phyloP scores from a whole-genome alignment of 1,140 invertebrate species.

The Drosophila parvula region DNA sequence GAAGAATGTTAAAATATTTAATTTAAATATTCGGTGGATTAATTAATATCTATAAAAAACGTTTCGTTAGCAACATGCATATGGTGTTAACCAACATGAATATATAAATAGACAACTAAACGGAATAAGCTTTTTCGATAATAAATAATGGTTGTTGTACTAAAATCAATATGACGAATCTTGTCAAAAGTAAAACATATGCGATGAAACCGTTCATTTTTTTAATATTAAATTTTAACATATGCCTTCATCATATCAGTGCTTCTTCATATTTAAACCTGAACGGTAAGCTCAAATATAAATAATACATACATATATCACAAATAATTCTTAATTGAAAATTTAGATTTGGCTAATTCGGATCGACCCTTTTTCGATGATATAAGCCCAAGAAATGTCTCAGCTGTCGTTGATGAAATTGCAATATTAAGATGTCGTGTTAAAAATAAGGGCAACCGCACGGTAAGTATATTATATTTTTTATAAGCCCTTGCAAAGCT shows the following conservation, averaged over 20 bases:
- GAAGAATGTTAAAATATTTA: background rate
- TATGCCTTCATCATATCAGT: constrained; percentile 64
- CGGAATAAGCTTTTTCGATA: background rate
- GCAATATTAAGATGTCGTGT: constrained; percentile 92
- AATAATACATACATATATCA: constrained; percentile 58
- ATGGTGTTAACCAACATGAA: background rate
- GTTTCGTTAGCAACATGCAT: background rate
- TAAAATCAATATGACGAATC: constrained; percentile 8
- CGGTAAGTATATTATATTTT: constrained; percentile 85
- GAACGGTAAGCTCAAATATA: constrained; percentile 53
- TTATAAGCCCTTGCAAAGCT: too few species aligned
- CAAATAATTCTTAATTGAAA: constrained; percentile 12
- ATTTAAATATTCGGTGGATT: background rate
- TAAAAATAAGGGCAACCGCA: constrained; percentile 93
- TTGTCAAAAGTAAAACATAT: constrained; percentile 14
- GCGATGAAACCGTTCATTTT: constrained; percentile 54
- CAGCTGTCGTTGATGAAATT: constrained; percentile 92
- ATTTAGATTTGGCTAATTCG: constrained; percentile 67
- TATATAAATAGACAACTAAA: background rate
- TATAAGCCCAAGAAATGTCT: constrained; percentile 91
- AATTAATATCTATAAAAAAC: background rate
- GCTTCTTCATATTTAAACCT: constrained; percentile 61
- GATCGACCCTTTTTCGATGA: constrained; percentile 93
- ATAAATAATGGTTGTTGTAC: background rate
- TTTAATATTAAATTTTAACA: constrained; percentile 69